These are phyloP conservation scores for Echinarachnius parma DNA, from an alignment of 53 echinoderm and acorn worm species.

Conservation along the genomic window DNA sequence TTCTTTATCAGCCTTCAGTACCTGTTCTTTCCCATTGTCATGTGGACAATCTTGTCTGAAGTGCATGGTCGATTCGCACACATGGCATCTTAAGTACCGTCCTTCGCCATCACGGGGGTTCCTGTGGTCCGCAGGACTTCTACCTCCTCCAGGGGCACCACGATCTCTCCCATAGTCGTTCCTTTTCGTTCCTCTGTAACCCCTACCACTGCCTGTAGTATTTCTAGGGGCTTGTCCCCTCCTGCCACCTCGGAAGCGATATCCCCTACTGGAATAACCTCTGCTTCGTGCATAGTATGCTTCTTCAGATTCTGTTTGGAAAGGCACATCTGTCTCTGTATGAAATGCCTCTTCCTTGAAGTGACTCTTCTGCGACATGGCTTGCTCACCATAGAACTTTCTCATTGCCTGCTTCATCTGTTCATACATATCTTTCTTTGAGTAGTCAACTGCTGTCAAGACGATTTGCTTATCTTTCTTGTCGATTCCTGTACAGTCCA, in stretches of 20 bases:
- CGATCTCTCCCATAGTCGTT: not conserved
- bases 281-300: constrained; percentile 12
- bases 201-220: too few species aligned
- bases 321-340: not conserved
- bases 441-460: constrained; percentile 41
- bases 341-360: constrained; percentile 26
- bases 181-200: too few species aligned
- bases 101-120: constrained; percentile 40
- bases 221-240: not conserved
- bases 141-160: not conserved
- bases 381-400: constrained; percentile 45
- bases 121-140: not conserved
- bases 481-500: constrained; percentile 37
- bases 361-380: constrained; percentile 11
- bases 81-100: constrained; percentile 32
- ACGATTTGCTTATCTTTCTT: constrained; percentile 53
- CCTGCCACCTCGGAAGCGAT: not conserved
- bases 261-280: not conserved
- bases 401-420: constrained; percentile 45
- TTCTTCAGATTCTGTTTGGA: constrained; percentile 13
- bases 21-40: not conserved
- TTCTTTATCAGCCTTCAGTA: not conserved
- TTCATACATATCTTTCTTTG: constrained; percentile 44
- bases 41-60: constrained; percentile 45
- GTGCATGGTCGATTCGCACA: constrained; percentile 43